Evolutionary conservation across 2,888 invertebrate genomes (phyloP), one percentile per base, ranked within the genome.

Genomic region (Sipunculus nudus): DNA sequence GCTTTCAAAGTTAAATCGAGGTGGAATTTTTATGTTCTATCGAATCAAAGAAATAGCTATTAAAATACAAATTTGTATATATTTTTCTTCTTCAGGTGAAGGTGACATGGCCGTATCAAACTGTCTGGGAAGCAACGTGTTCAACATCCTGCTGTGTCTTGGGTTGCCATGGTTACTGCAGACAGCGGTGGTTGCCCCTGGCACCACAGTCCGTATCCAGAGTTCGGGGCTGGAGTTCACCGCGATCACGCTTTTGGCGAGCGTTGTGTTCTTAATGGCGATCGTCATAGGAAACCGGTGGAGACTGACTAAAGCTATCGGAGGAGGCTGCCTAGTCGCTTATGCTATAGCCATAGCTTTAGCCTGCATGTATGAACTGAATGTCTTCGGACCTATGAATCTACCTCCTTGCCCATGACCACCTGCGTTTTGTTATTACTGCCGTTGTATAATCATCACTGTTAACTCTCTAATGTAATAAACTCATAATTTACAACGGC

Each of bases 331-430:
- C 21, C 77, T 90, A 1, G 38, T 85, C 0, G 86, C 91, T 8
- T 95, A 95, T 76, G 69, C 85, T 0, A 76, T 89, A 3, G 92
- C 92, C 73, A 89, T 94, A 3, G 87, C 89, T 0, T 86, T 93
- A 53, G 91, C 94, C 3, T 89, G 93, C 63, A 84, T 93, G 26
- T 88, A 91, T 53, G 94, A 94, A 83, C 87, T 91, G 80, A 90
- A 91, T 68, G 92, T 93, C 68, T 94, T 95, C 89, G 94, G 93
- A 87, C 90, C 89, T 75, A 92, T 94, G 75, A 94, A 94, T 86
- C 87, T 92, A 74, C 93, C 93, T 72, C 92, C 93, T 64, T 94
- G 94, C 61, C 59, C 58, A 49, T 2, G 55, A 35, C 3, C n/a
- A n/a, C n/a, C n/a, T n/a, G n/a, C n/a, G n/a, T n/a, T n/a, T n/a